Base-by-base conservation (phyloP, 1,140 invertebrate genomes). In the Telenomus remus region DNA sequence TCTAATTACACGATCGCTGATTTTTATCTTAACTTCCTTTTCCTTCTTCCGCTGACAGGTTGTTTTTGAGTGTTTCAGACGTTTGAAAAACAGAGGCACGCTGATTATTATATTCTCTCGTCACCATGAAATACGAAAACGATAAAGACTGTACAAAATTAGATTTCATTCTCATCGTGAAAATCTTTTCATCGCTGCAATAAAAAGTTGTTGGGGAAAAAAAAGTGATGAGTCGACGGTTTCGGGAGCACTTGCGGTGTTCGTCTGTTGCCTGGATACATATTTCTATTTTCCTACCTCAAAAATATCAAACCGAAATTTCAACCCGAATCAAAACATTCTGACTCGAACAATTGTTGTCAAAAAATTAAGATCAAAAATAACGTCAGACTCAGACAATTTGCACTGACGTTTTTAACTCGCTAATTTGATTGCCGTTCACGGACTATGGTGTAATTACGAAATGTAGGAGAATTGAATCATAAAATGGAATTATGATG, bases 401-500 rank as follows among this genome's bases (percentile, higher is more conserved):
- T 44, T 13, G 2, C 43, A 44, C 3, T 13, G 43, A 8, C 12
- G 12, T 27, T 44, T 55, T 70, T 70, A 55, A 33, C n/a, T 43
- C 51, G 27, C 15, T 61, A 61, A 70, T 61, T 55, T 70, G 55
- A 61, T 55, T 49, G 46, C 50, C 50, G 35, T 16, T 71, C 33
- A 0, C 44, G 49, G 19, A 46, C 46, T 16, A 46, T 27, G 35
- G 33, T n/a, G 35, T 55, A 70, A 70, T 54, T 47, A 33, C 27
- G 35, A 11, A 56, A 54, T 44, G 57, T 61, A 63, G 51, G 63
- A 27, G 19, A 27, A 39, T n/a, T 9, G 9, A 39, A 39, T 11
- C 3, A 39, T n/a, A 51, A 46, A 46, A 72, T 72, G 56, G 46
- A 64, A 64, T 64, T 57, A 64, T 64, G 64, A 72, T 59, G 35